Percentiles rank a stretch among this genome's conserved stretches.
These are phyloP conservation scores for Hetaerina americana DNA, from an alignment of 1,140 invertebrate species.

Conservation along the genomic window DNA sequence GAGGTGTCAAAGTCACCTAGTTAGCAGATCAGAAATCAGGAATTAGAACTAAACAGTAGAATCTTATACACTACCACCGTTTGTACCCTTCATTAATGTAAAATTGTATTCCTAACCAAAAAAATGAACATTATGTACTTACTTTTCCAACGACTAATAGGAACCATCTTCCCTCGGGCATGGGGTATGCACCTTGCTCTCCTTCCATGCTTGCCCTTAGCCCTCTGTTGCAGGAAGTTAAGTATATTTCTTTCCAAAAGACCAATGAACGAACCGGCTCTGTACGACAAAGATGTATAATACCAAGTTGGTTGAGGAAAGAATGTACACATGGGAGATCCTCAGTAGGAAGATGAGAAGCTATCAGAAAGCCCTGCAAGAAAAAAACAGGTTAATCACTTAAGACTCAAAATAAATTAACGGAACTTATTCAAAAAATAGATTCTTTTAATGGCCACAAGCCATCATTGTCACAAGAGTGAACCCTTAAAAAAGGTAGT, in stretches of 20 bases:
- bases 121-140: no score
- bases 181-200: slow-evolving; percentile 10
- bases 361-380: slow-evolving; percentile 48
- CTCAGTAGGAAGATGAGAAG: slow-evolving; percentile 53
- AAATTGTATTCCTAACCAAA: no score
- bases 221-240: slow-evolving; percentile 30
- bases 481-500: no score
- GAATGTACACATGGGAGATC: slow-evolving; percentile 55
- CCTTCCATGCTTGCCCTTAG: slow-evolving; percentile 7
- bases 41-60: no score
- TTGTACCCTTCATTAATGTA: no score
- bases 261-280: slow-evolving; percentile 54
- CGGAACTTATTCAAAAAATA: no score
- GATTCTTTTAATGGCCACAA: no score
- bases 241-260: slow-evolving; percentile 62
- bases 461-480: no score
- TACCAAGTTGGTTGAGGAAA: slow-evolving; percentile 50
- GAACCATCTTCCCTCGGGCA: slow-evolving; percentile 48
- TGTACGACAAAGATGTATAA: slow-evolving; percentile 46
- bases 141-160: slow-evolving; percentile 60
- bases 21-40: no score
- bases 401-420: no score
- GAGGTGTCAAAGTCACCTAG: no score
- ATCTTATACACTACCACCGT: no score
- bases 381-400: background rate